Percentiles rank a stretch among this genome's conserved stretches.
Evolutionary conservation across 2,113 vertebrate species (phyloP).

Genomic region (Salvelinus fontinalis): DNA sequence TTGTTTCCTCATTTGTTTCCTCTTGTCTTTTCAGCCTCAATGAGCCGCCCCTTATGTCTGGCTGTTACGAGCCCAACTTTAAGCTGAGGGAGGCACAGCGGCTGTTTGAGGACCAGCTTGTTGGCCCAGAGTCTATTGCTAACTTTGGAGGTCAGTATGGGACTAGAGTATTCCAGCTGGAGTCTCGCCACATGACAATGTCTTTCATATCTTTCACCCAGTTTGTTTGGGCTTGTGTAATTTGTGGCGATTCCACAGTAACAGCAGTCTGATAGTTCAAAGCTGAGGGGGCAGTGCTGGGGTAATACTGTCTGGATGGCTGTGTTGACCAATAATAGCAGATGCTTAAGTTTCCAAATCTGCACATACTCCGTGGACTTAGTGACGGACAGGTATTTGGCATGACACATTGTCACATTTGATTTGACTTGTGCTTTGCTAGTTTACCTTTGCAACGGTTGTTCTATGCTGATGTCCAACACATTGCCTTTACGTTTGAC

Average conservation of each 20-base stretch:
- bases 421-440: background rate
- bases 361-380: no score
- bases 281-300: slow-evolving; percentile 5
- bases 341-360: background rate
- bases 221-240: slow-evolving; percentile 1
- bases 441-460: no score
- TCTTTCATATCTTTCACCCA: slow-evolving; percentile 5
- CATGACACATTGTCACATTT: background rate
- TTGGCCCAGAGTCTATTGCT: slow-evolving; percentile 89
- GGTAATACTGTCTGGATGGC: no score
- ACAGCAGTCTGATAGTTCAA: slow-evolving; percentile 1
- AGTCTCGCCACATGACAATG: background rate
- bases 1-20: slow-evolving; percentile 30
- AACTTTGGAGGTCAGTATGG: slow-evolving; percentile 84
- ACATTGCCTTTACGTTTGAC: background rate
- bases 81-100: slow-evolving; percentile 84
- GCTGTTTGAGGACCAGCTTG: slow-evolving; percentile 85
- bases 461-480: background rate
- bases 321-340: background rate
- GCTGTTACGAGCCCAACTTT: slow-evolving; percentile 83
- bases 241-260: background rate
- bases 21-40: slow-evolving; percentile 75
- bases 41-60: slow-evolving; percentile 85
- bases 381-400: no score
- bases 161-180: background rate